Evolutionary conservation across 2,113 vertebrate genomes (phyloP).

Genomic region (Columba janthina): DNA sequence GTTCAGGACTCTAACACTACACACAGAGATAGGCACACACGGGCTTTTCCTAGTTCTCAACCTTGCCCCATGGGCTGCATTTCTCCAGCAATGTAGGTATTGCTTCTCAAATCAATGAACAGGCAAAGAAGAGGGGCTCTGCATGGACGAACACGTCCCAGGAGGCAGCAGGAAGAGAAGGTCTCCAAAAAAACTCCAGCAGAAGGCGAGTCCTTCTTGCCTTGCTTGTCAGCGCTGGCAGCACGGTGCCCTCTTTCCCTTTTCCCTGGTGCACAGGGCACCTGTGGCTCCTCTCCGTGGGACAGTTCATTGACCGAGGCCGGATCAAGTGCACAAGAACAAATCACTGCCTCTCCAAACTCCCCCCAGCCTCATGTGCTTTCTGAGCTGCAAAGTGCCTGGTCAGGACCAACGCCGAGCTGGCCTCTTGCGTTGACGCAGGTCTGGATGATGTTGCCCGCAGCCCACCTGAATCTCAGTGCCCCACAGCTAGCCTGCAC

Average conservation of each 20-base stretch:
- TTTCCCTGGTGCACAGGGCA: background rate
- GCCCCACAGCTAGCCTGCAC: accelerated
- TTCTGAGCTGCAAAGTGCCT: background rate
- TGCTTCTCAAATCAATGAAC: background rate
- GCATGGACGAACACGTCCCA: background rate
- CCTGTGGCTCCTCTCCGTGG: background rate
- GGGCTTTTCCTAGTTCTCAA: background rate
- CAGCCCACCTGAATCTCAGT: background rate
- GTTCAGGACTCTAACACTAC: background rate
- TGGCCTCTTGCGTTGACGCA: accelerated
- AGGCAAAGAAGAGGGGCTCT: background rate
- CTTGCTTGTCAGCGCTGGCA: background rate
- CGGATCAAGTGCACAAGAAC: background rate
- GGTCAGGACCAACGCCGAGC: background rate
- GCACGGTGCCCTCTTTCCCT: background rate
- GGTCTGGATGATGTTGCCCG: accelerated
- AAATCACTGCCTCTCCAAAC: background rate
- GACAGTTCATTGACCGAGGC: background rate
- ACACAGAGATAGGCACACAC: background rate
- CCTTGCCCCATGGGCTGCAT: background rate
- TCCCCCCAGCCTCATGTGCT: accelerated
- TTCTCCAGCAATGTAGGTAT: background rate
- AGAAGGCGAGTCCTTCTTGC: background rate
- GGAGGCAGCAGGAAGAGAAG: background rate
- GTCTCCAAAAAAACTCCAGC: background rate